phyloP scores from a whole-genome alignment of 2,888 invertebrate genomes.

The Lepetodrilus schrolli region DNA sequence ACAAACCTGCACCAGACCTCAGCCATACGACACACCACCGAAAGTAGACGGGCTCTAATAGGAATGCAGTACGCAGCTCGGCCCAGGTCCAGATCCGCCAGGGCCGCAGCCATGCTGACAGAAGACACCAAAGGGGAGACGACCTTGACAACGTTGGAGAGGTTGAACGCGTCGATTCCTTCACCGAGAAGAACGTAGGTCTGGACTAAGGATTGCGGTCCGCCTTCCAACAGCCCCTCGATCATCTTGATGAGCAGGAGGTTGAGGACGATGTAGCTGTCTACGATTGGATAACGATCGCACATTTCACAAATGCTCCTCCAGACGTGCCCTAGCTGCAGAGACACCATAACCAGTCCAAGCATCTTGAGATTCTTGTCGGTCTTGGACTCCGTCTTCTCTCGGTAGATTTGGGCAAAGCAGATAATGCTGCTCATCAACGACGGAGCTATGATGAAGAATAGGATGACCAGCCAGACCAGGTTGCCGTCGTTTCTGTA shows the following conservation, averaged over 20 bases:
- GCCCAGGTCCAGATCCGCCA: constrained; percentile 10
- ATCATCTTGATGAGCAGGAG: constrained; percentile 20
- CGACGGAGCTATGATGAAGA: constrained; percentile 20
- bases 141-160: background rate
- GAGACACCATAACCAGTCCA: constrained; percentile 2
- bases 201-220: constrained; percentile 17
- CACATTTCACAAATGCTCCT: background rate
- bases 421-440: background rate
- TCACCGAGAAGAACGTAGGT: background rate
- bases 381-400: background rate
- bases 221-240: constrained; percentile 26
- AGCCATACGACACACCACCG: constrained; percentile 2
- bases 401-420: background rate
- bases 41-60: background rate
- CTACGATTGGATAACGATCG: constrained; percentile 16
- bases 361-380: background rate
- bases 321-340: constrained; percentile 18
- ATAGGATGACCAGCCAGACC: constrained; percentile 1
- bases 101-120: background rate
- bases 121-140: constrained; percentile 5
- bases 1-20: constrained; percentile 25
- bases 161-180: background rate
- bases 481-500: background rate
- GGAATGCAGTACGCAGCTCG: background rate
- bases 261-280: constrained; percentile 9